phyloP scores from a whole-genome alignment of 2,888 invertebrate genomes.

The Troides helena region DNA sequence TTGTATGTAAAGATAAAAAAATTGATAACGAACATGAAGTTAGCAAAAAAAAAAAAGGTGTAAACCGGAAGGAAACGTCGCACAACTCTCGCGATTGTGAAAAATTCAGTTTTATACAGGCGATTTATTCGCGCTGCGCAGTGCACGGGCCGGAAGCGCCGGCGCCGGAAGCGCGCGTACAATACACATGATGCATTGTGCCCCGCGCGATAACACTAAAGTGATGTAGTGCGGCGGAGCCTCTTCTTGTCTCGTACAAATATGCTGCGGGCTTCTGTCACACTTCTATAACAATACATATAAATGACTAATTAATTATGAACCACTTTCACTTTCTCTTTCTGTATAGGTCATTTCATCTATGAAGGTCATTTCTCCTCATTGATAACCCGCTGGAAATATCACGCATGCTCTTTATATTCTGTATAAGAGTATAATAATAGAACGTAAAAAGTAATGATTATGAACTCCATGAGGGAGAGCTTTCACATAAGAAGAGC shows the following conservation, averaged over 20 bases:
- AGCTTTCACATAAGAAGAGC: no score
- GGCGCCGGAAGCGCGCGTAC: slow-evolving; percentile 53
- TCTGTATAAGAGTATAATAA: no score
- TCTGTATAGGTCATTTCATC: no score
- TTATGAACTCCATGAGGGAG: no score
- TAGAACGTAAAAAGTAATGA: no score
- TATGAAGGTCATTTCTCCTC: no score
- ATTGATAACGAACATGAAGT: background rate
- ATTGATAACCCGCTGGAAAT: no score
- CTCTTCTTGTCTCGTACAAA: slow-evolving; percentile 15
- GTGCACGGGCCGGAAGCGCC: slow-evolving; percentile 36
- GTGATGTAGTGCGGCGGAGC: slow-evolving; percentile 47
- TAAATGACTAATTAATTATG: no score
- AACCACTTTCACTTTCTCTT: no score
- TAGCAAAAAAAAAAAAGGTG: slow-evolving; percentile 6
- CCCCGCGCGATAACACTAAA: slow-evolving; percentile 67
- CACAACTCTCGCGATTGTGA: slow-evolving; percentile 30
- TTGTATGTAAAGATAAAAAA: no score
- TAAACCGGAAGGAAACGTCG: slow-evolving; percentile 29
- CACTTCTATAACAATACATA: no score
- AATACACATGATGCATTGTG: slow-evolving; percentile 68
- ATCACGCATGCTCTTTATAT: no score
- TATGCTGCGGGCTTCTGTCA: background rate
- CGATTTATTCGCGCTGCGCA: slow-evolving; percentile 32
- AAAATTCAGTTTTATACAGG: slow-evolving; percentile 33